phyloP scores from a whole-genome alignment of 1,140 invertebrate species.

The Chionoecetes opilio region DNA sequence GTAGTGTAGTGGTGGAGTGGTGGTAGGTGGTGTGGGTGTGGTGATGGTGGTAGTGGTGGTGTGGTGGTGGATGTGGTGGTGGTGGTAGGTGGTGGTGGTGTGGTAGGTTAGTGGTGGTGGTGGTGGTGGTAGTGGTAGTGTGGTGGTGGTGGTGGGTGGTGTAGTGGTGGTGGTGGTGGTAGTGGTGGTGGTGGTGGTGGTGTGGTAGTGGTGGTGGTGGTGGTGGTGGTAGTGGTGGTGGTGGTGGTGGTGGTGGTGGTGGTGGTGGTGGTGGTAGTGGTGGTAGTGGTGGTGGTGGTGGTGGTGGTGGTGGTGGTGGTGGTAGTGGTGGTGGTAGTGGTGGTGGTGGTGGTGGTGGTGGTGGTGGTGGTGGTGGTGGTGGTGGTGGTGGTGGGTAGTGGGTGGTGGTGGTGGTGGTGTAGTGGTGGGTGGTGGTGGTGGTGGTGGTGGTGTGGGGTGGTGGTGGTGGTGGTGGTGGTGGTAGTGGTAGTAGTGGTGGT shows the following conservation, averaged over 20 bases:
- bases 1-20: neutral
- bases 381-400: neutral
- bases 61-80: neutral
- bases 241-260: neutral
- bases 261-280: neutral
- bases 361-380: constrained; percentile 9
- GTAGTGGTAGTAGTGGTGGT: too few species aligned
- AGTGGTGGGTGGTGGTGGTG: too few species aligned
- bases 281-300: neutral
- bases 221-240: constrained; percentile 4
- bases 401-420: too few species aligned
- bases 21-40: too few species aligned
- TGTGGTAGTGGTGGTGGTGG: neutral
- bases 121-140: neutral
- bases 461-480: too few species aligned
- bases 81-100: neutral
- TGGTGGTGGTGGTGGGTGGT: too few species aligned
- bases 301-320: constrained; percentile 6
- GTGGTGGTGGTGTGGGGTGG: too few species aligned
- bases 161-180: neutral
- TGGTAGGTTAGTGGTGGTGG: neutral
- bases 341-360: neutral
- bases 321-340: neutral
- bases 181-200: constrained; percentile 58
- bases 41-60: neutral